Evolutionary conservation across 2,797 vertebrate genomes (phyloP).

Genomic region (Crocidura indochinensis): DNA sequence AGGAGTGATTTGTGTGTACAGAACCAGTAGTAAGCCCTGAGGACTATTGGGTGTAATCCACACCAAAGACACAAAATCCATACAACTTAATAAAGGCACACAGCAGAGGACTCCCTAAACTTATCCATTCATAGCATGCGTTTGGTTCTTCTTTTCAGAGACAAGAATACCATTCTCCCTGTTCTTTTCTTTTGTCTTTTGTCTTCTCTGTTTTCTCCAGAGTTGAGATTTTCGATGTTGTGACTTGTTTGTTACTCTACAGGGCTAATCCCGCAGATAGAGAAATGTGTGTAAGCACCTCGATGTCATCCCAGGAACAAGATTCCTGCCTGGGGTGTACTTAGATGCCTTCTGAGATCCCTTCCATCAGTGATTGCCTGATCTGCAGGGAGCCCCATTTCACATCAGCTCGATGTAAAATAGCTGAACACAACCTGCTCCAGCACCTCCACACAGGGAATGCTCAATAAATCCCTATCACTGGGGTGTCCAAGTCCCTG

Average conservation of each 20-base stretch:
- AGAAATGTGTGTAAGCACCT: slow-evolving; percentile 42
- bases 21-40: too few species aligned
- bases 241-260: not conserved
- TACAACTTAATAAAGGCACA: not conserved
- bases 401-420: slow-evolving; percentile 37
- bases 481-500: not conserved
- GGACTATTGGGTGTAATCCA: too few species aligned
- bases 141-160: not conserved
- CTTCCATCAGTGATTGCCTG: not conserved
- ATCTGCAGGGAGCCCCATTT: not conserved
- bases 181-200: not conserved
- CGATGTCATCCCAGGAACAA: slow-evolving; percentile 9
- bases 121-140: not conserved
- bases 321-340: not conserved
- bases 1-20: too few species aligned
- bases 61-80: too few species aligned
- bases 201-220: slow-evolving; percentile 13
- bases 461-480: slow-evolving; percentile 26
- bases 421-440: slow-evolving; percentile 4
- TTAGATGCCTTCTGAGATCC: not conserved
- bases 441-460: not conserved
- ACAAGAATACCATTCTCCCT: not conserved
- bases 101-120: not conserved
- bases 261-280: not conserved
- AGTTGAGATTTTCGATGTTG: not conserved